Percentiles rank a stretch among this genome's conserved stretches.
phyloP scores from a whole-genome alignment of 2,888 invertebrate species.

The Thera britannica region DNA sequence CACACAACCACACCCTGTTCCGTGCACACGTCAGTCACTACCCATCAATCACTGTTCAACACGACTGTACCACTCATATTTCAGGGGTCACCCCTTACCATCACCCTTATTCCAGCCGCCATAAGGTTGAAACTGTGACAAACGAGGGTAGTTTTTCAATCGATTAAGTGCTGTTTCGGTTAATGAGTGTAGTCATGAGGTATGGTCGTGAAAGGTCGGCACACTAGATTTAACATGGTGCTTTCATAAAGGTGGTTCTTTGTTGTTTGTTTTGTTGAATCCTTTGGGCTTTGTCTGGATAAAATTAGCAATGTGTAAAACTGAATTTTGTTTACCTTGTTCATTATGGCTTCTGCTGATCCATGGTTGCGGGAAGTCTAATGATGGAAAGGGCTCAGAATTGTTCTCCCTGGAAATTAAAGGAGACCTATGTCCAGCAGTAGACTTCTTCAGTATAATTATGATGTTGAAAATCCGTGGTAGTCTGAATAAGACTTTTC shows the following conservation, averaged over 20 bases:
- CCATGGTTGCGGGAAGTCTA: too few relatives aligned
- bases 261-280: constrained; percentile 7
- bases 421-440: too few relatives aligned
- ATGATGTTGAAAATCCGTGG: too few relatives aligned
- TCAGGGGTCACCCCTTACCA: constrained; percentile 60
- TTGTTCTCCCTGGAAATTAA: too few relatives aligned
- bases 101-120: constrained; percentile 45
- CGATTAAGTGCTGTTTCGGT: constrained; percentile 70
- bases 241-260: constrained; percentile 18
- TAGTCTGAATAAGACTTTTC: too few relatives aligned
- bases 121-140: constrained; percentile 52
- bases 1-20: constrained; percentile 65
- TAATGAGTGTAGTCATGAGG: constrained; percentile 51
- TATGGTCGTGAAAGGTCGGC: constrained; percentile 39
- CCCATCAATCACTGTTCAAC: constrained; percentile 80
- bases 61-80: constrained; percentile 79
- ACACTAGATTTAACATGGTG: constrained; percentile 35
- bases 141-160: constrained; percentile 62
- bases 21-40: constrained; percentile 78
- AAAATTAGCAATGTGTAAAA: constrained; percentile 13
- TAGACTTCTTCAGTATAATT: too few relatives aligned
- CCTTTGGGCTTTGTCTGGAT: not conserved
- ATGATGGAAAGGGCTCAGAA: too few relatives aligned
- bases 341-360: not conserved
- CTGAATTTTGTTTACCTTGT: too few relatives aligned